Base-by-base conservation (phyloP, 1,140 invertebrate species). In the Eurosta solidaginis region DNA sequence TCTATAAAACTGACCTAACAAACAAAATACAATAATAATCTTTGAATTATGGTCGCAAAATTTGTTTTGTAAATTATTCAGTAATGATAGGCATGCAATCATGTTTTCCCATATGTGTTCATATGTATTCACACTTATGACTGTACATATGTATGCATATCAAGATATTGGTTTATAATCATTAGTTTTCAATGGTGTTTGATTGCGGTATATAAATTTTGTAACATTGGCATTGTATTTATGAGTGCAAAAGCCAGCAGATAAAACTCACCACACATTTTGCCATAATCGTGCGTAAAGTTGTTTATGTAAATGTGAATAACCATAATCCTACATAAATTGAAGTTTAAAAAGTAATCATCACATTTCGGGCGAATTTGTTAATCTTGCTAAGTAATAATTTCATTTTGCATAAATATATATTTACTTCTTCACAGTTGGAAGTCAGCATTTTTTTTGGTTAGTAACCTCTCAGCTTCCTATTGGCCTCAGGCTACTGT, bases 391-490 rank as follows among this genome's bases (percentile, higher is more conserved):
- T 68, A 68, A 68, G 22, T 68, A 17, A 68, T 36, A 40, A 40
- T 68, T 68, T 36, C 33, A 9, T n/a, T 40, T 40, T 68, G 29
- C 36, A 68, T 68, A n/a, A n/a, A n/a, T n/a, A n/a, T n/a, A n/a
- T n/a, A n/a, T n/a, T n/a, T n/a, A 68, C 59, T 36, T 68, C 14
- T 68, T 68, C 59, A 68, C 33, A 68, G 59, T 68, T 68, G 59
- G 17, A 17, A 40, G 33, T 42, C 59, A n/a, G 59, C 20, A n/a
- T 20, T 40, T 68, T 14, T 12, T 33, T 14, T 33, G 52, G 12
- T 12, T 47, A 47, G 45, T 29, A 9, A 17, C 25, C 17, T 7
- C 50, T 2, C 50, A 14, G 59, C 33, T 17, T 14, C 17, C n/a
- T 20, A 40, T 68, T 68, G 17, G 1, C 33, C 10, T 17, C 1